Evolutionary conservation across 1,140 invertebrate species (phyloP).

Genomic region (Drosophila yakuba): DNA sequence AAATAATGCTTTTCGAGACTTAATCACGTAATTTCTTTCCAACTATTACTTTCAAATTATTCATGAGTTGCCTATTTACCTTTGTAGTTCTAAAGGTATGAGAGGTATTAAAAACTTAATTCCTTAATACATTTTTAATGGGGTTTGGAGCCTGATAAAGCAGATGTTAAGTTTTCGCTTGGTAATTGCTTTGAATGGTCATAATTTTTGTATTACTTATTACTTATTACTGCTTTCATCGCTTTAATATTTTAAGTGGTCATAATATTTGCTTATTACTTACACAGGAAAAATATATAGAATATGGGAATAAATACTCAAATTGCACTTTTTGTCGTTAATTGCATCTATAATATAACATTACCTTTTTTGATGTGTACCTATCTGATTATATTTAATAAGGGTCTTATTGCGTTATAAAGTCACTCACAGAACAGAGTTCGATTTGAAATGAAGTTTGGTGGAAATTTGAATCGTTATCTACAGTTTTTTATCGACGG

Average conservation of each 20-base stretch:
- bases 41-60: too few relatives aligned
- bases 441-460: background rate
- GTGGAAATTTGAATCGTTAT: background rate
- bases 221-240: too few relatives aligned
- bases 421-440: background rate
- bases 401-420: too few relatives aligned
- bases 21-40: too few relatives aligned
- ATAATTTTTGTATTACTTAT: background rate
- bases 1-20: too few relatives aligned
- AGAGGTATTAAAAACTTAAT: constrained; percentile 1
- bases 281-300: background rate
- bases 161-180: constrained; percentile 19
- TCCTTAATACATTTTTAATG: constrained; percentile 10
- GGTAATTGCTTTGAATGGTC: background rate
- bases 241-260: too few relatives aligned
- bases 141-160: background rate
- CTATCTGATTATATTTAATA: background rate
- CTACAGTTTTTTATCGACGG: background rate
- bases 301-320: too few relatives aligned
- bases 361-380: background rate
- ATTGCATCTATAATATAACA: too few relatives aligned
- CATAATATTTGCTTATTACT: background rate
- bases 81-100: too few relatives aligned
- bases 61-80: too few relatives aligned
- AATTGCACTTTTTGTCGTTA: too few relatives aligned